Evolutionary conservation across 1,140 invertebrate genomes (phyloP).

Genomic region (Diabrotica undecimpunctata): DNA sequence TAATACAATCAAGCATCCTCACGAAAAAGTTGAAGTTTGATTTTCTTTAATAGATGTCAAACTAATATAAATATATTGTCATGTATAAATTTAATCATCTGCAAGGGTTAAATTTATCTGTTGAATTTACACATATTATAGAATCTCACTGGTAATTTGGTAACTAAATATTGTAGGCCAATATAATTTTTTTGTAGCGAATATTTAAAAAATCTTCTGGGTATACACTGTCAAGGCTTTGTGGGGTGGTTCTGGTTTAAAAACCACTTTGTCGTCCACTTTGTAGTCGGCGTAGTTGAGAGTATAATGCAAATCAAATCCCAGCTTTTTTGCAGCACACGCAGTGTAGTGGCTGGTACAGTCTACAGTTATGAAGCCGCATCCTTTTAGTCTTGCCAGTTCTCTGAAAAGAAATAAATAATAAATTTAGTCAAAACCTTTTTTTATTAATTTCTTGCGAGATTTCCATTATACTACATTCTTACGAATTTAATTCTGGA

Average conservation of each 20-base stretch:
- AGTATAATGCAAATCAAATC: conserved; percentile 62
- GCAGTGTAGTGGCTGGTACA: conserved; percentile 70
- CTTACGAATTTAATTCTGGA: no score
- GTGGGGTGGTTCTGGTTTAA: conserved; percentile 58
- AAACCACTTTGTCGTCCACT: conserved; percentile 54
- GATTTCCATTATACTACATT: no score
- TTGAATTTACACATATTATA: no score
- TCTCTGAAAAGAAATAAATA: conserved; percentile 52
- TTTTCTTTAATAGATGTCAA: no score
- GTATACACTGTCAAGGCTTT: conserved; percentile 51
- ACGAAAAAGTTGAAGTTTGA: no score
- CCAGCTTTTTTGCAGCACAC: conserved; percentile 61
- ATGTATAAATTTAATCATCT: no score
- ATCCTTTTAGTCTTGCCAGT: conserved; percentile 51
- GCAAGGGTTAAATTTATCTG: no score
- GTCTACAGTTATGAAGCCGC: conserved; percentile 54
- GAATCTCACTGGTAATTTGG: no score
- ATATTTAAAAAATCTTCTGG: conserved; percentile 41
- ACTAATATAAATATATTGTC: no score
- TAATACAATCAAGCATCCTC: no score
- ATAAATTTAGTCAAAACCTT: background rate
- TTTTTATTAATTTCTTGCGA: no score
- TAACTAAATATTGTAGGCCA: no score
- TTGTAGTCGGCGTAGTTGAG: conserved; percentile 64
- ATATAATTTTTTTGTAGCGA: background rate